Evolutionary conservation across 2,797 vertebrate genomes (phyloP).

Genomic region (Falco concolor): DNA sequence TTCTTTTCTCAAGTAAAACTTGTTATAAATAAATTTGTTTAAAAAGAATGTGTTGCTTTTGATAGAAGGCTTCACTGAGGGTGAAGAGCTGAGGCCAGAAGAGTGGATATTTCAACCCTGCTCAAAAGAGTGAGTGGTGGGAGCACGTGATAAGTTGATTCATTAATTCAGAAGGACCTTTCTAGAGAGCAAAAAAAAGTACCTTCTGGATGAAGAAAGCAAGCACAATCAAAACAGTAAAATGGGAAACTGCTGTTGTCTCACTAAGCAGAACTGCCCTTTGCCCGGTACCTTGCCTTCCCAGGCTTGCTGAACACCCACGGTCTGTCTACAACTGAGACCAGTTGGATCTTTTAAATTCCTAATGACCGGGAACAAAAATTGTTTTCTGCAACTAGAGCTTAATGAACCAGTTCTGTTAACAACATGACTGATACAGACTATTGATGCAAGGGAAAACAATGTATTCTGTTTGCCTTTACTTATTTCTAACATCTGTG

Average conservation of each 20-base stretch:
- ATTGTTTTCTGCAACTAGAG: not conserved
- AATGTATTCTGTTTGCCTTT: not conserved
- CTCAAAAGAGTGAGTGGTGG: not conserved
- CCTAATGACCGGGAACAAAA: not conserved
- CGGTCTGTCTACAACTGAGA: fast-evolving
- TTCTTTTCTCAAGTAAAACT: not conserved
- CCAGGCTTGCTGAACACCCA: not conserved
- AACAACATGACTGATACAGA: not conserved
- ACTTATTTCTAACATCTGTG: constrained; percentile 42
- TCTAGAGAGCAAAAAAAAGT: not conserved
- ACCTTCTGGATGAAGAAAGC: not conserved
- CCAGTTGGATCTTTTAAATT: not conserved
- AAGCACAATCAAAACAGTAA: not conserved
- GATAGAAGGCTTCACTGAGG: not conserved
- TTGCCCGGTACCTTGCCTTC: not conserved
- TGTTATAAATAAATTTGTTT: not conserved
- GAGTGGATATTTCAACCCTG: not conserved
- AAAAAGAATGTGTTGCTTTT: not conserved
- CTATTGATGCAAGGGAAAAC: not conserved
- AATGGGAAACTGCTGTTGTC: not conserved
- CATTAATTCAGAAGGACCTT: not conserved
- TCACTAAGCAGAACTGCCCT: not conserved
- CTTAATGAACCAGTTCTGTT: not conserved
- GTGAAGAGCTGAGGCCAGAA: not conserved
- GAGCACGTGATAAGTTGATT: not conserved